These are phyloP conservation scores for Temnothorax curvispinosus DNA, from an alignment of 1,140 invertebrate species.

Conservation along the genomic window DNA sequence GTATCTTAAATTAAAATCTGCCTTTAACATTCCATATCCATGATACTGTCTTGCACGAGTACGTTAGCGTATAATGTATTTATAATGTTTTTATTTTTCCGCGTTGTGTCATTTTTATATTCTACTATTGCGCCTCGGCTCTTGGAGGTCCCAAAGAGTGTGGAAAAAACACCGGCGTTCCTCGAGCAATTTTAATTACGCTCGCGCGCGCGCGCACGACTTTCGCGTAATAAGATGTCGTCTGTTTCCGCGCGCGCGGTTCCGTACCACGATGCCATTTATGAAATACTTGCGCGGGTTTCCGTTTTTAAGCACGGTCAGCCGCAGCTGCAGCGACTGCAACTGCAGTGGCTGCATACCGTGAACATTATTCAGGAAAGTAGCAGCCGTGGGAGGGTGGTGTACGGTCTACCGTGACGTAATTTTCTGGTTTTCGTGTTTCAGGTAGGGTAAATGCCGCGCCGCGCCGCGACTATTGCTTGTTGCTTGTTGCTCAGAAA, in stretches of 20 bases:
- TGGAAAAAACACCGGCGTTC: conserved; percentile 26
- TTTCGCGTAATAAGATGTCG: conserved; percentile 51
- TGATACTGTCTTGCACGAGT: background rate
- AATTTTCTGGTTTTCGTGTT: conserved; percentile 79
- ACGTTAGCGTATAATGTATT: background rate
- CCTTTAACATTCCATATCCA: background rate
- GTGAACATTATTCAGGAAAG: conserved; percentile 76
- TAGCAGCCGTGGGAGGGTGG: conserved; percentile 51
- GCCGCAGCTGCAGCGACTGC: conserved; percentile 67
- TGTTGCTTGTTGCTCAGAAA: conserved; percentile 28
- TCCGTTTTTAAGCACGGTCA: conserved; percentile 55
- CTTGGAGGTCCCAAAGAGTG: background rate
- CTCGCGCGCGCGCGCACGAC: conserved; percentile 17
- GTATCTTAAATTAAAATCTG: background rate
- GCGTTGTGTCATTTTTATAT: background rate
- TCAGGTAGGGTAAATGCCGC: conserved; percentile 33
- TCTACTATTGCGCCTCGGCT: background rate
- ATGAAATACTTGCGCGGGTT: conserved; percentile 65
- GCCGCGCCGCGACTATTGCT: conserved; percentile 37
- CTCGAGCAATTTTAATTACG: conserved; percentile 56
- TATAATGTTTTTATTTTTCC: background rate
- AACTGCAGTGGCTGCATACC: conserved; percentile 77
- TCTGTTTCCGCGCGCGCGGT: conserved; percentile 28
- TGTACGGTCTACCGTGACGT: conserved; percentile 69
- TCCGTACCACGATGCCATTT: conserved; percentile 42